Evolutionary conservation across 2,113 vertebrate species (phyloP).

Genomic region (Cairina moschata): DNA sequence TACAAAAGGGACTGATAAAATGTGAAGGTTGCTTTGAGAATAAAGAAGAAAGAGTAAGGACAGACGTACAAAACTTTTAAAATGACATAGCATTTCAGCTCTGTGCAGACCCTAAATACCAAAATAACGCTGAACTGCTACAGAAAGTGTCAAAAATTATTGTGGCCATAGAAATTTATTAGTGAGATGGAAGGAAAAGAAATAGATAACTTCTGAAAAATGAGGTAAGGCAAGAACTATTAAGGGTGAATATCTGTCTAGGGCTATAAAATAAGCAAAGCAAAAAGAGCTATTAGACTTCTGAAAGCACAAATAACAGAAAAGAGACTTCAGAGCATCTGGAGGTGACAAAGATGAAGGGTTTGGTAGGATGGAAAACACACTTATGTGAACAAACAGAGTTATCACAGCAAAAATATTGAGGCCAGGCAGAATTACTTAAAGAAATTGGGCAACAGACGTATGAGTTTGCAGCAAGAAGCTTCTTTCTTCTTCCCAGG

Average conservation of each 20-base stretch:
- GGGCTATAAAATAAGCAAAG: background rate
- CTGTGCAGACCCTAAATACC: fast-evolving
- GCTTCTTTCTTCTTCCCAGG: background rate
- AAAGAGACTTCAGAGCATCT: background rate
- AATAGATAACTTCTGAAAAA: background rate
- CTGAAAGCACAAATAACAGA: background rate
- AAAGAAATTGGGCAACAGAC: background rate
- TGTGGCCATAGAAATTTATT: background rate
- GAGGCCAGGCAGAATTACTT: background rate
- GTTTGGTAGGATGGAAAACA: background rate
- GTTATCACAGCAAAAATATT: background rate
- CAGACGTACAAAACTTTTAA: background rate
- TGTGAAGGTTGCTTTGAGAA: background rate
- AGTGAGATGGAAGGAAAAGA: background rate
- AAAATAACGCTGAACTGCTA: background rate
- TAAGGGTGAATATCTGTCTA: background rate
- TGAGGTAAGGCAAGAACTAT: background rate
- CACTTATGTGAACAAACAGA: background rate
- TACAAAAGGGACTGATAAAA: background rate
- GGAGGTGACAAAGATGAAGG: background rate
- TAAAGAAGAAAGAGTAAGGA: background rate
- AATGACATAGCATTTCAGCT: background rate
- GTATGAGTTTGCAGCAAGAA: background rate
- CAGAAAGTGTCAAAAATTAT: too few relatives aligned
- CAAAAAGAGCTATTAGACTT: background rate